Conservation (phyloP, 2,113 vertebrate species). For the Thalassarche chlororhynchos region DNA sequence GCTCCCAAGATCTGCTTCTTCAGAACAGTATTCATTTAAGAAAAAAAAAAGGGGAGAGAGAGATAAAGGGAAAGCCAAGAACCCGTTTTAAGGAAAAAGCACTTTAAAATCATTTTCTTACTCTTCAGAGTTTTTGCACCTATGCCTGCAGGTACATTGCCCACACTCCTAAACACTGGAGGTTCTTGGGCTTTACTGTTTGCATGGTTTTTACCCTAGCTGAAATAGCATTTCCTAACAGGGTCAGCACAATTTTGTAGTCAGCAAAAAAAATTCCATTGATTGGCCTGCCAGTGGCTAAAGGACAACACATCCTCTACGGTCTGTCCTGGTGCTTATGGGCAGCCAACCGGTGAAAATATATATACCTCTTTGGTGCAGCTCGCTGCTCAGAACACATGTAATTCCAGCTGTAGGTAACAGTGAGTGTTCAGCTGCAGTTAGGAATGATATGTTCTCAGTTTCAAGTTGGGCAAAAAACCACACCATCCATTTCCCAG, state of each 20-base stretch:
- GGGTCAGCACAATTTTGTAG: neutral
- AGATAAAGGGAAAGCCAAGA: conserved; percentile 1
- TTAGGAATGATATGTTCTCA: neutral
- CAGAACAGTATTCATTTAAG: conserved; percentile 35
- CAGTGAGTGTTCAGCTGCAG: neutral
- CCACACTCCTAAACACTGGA: neutral
- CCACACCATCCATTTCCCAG: neutral
- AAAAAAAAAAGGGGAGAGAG: neutral
- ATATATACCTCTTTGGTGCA: neutral
- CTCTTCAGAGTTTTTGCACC: neutral
- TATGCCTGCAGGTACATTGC: neutral
- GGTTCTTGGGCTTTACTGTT: neutral
- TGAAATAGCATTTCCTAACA: neutral
- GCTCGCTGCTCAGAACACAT: neutral
- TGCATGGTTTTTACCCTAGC: neutral
- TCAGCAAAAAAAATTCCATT: neutral
- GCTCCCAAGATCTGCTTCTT: conserved; percentile 56
- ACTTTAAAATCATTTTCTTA: neutral
- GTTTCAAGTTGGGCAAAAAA: neutral
- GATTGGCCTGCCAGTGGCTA: neutral
- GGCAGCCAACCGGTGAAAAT: neutral
- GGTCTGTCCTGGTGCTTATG: neutral
- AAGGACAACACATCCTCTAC: neutral
- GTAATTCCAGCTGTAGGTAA: neutral
- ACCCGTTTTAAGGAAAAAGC: conserved; percentile 33